phyloP scores from a whole-genome alignment of 2,113 vertebrate genomes.

The Dasypus novemcinctus region DNA sequence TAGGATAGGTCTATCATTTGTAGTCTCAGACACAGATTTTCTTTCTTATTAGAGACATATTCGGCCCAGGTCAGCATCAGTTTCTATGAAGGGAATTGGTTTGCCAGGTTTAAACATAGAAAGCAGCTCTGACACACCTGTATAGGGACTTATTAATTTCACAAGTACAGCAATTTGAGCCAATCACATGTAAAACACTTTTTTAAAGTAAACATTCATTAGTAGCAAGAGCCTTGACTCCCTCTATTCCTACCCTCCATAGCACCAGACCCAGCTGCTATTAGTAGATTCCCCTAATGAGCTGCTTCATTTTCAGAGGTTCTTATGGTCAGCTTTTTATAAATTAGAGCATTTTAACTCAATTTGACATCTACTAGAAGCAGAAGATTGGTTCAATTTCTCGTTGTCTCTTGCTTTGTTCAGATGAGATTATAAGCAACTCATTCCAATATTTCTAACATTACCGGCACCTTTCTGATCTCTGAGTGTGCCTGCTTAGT shows the following conservation, averaged over 20 bases:
- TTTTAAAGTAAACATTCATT: neutral
- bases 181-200: slow-evolving; percentile 1
- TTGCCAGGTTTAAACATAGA: slow-evolving; percentile 29
- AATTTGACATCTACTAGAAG: slow-evolving; percentile 42
- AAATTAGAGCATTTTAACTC: slow-evolving; percentile 56
- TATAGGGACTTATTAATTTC: slow-evolving; percentile 58
- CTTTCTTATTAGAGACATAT: slow-evolving; percentile 13
- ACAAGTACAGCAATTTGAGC: slow-evolving; percentile 36
- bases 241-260: neutral
- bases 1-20: slow-evolving; percentile 46
- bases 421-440: slow-evolving; percentile 24
- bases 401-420: slow-evolving; percentile 23
- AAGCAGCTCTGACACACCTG: slow-evolving; percentile 46
- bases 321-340: slow-evolving; percentile 36
- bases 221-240: neutral
- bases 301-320: slow-evolving; percentile 42
- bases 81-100: slow-evolving; percentile 5
- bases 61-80: slow-evolving; percentile 6
- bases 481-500: neutral
- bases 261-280: neutral
- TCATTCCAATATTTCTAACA: neutral
- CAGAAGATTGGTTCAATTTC: slow-evolving; percentile 54
- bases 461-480: neutral
- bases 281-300: slow-evolving; percentile 22
- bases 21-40: slow-evolving; percentile 25